These are phyloP conservation scores for Tadarida brasiliensis DNA, from an alignment of 2,797 vertebrate species.

Conservation along the genomic window DNA sequence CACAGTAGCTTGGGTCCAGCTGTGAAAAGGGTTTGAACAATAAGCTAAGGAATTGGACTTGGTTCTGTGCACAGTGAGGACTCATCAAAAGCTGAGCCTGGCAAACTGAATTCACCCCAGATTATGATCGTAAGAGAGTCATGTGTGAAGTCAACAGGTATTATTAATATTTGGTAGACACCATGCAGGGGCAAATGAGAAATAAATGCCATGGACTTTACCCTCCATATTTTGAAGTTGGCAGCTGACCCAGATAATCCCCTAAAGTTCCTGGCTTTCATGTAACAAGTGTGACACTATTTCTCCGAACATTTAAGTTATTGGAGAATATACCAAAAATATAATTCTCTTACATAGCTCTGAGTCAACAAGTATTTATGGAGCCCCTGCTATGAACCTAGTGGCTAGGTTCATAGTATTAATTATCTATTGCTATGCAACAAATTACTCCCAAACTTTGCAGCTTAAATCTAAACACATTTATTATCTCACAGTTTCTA, in stretches of 20 bases:
- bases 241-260: constrained; percentile 6
- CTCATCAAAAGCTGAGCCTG: background rate
- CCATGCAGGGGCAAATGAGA: background rate
- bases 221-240: background rate
- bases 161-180: background rate
- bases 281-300: constrained; percentile 23
- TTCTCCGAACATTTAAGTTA: constrained; percentile 1
- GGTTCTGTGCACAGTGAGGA: background rate
- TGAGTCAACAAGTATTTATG: background rate
- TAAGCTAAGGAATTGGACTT: background rate
- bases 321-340: constrained; percentile 1
- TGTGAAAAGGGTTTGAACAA: background rate
- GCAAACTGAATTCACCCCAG: background rate
- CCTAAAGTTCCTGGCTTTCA: constrained; percentile 6
- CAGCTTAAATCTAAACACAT: background rate
- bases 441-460: background rate
- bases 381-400: background rate
- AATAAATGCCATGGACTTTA: background rate
- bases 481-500: background rate
- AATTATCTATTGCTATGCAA: background rate
- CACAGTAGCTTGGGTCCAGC: background rate
- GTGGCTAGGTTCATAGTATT: background rate
- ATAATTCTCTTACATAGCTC: constrained; percentile 1
- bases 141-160: background rate
- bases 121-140: background rate